Percentiles rank a stretch among this genome's conserved stretches.
Conservation (phyloP, 2,888 invertebrate genomes). For the Lasioglossum malachurum region DNA sequence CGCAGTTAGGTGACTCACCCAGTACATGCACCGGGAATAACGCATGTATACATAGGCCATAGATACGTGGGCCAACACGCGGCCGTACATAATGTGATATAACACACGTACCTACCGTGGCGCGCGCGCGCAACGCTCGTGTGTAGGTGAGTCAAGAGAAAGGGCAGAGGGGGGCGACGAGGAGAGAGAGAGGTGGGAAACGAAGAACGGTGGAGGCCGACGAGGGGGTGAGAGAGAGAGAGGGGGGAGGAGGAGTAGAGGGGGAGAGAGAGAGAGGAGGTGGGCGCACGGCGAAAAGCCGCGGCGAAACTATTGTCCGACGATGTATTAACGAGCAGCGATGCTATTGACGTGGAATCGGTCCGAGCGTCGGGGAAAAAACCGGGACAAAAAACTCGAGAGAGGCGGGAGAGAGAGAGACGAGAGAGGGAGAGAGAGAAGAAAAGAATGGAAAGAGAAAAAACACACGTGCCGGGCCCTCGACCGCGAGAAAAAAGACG, state of each 20-base stretch:
- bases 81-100: constrained; percentile 76
- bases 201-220: constrained; percentile 50
- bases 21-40: constrained; percentile 72
- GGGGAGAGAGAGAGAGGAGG: constrained; percentile 29
- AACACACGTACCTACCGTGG: constrained; percentile 62
- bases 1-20: constrained; percentile 53
- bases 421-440: not conserved
- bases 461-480: constrained; percentile 46
- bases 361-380: constrained; percentile 63
- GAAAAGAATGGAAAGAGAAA: constrained; percentile 4
- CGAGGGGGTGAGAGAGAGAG: constrained; percentile 42
- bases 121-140: constrained; percentile 26
- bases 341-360: constrained; percentile 75
- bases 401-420: not conserved
- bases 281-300: constrained; percentile 69
- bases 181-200: constrained; percentile 47
- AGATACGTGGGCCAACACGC: constrained; percentile 72
- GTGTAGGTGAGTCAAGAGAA: constrained; percentile 60
- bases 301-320: constrained; percentile 75
- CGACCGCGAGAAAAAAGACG: constrained; percentile 55
- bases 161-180: constrained; percentile 40
- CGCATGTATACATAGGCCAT: constrained; percentile 73
- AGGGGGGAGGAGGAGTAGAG: constrained; percentile 13
- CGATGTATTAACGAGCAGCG: constrained; percentile 77
- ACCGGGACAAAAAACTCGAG: constrained; percentile 51